Conservation (phyloP, 2,797 vertebrate genomes). For the Oryzias sinensis region DNA sequence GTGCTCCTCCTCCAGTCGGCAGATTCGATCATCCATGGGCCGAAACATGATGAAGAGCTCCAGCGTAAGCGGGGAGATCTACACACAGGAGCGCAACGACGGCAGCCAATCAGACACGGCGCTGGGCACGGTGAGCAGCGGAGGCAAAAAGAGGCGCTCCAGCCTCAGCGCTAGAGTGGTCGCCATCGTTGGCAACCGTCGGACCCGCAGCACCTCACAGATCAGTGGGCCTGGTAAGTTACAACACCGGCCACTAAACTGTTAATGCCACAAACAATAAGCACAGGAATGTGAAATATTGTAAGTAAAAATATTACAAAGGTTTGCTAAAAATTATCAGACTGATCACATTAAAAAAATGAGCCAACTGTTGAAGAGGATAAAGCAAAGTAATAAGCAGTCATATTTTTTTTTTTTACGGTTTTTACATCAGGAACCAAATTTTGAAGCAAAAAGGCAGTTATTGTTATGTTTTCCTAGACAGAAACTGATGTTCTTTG, state of each 20-base stretch:
- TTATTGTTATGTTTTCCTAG: too few relatives aligned
- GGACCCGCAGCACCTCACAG: constrained; percentile 95
- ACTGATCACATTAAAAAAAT: too few relatives aligned
- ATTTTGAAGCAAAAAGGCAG: too few relatives aligned
- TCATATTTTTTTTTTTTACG: too few relatives aligned
- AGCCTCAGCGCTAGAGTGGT: constrained; percentile 95
- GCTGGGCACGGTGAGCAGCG: constrained; percentile 87
- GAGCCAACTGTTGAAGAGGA: too few relatives aligned
- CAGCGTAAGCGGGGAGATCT: constrained; percentile 94
- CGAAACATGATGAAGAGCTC: constrained; percentile 94
- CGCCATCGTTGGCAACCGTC: constrained; percentile 91
- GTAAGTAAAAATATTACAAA: too few relatives aligned
- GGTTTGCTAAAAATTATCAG: too few relatives aligned
- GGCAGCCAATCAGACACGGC: constrained; percentile 98
- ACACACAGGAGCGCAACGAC: constrained; percentile 90
- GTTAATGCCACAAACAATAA: too few relatives aligned
- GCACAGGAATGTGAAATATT: too few relatives aligned
- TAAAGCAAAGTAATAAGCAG: too few relatives aligned
- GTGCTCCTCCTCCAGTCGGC: constrained; percentile 76
- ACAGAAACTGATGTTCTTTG: too few relatives aligned
- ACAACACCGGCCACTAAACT: neutral
- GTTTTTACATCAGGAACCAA: too few relatives aligned
- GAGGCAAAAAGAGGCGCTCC: constrained; percentile 93
- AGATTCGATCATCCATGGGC: constrained; percentile 88
- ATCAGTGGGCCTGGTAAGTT: constrained; percentile 85